Base-by-base conservation (phyloP, 2,113 vertebrate species). In the Eublepharis macularius region DNA sequence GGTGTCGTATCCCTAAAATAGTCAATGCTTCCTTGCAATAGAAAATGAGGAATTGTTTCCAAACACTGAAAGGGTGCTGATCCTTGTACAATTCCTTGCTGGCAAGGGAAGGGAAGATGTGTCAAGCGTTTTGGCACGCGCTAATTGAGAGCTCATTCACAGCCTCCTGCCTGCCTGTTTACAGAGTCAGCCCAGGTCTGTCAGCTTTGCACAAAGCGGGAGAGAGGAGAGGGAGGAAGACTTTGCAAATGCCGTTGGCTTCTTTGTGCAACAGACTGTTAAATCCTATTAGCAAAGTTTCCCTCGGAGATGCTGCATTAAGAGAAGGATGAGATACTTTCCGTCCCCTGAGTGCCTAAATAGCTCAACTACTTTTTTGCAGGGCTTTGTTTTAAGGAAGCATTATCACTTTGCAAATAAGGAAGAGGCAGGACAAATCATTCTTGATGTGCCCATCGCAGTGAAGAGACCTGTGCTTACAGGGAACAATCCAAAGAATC, bases 251-350 rank as follows among this genome's bases (percentile, higher is more conserved):
- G 72, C 79, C 89, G 81, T 49, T 78, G 79, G 51, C 80, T 93
- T 91, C 80, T 78, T 89, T 91, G 91, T 80, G 89, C 91, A 93
- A 89, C 87, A 92, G 92, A 93, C 92, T 94, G 91, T 92, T 94
- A 93, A 94, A 95, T 93, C 91, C 92, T 92, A 89, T 94, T 91
- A 94, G 80, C 77, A 86, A 89, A 83, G 57, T 83, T 93, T 90
- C 83, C 94, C 84, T 88, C 87, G 89, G 88, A 91, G 89, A 79
- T 90, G 34, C 73, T 90, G 74, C 78, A 91, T 21, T 88, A 86
- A 91, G 74, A 86, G 80, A 91, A 75, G 80, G 43, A 87, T 73
- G 81, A 76, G 65, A 32, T 60, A 69, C 34, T 87, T 80, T 83
- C 0, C 0, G 66, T 85, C 69, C 65, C 51, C 0, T 2, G 19